Evolutionary conservation across 2,888 invertebrate species (phyloP).

Genomic region (Cheiracanthium punctorium): DNA sequence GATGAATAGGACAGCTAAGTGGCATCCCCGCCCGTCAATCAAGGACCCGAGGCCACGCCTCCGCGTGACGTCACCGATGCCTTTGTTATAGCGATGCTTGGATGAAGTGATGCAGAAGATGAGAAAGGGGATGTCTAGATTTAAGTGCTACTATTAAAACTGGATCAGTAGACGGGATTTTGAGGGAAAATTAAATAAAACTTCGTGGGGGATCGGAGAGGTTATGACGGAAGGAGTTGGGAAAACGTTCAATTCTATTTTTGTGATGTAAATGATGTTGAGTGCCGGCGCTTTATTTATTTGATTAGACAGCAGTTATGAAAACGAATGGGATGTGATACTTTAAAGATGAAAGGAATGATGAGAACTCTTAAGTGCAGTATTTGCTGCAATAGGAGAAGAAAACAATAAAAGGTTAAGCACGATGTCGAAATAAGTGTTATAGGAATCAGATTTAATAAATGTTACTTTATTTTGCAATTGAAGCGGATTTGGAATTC

Average conservation of each 20-base stretch:
- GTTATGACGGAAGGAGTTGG: background rate
- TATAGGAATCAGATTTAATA: too few species aligned
- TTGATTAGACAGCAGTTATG: too few species aligned
- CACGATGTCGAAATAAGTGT: too few species aligned
- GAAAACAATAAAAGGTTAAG: too few species aligned
- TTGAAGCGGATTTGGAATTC: too few species aligned
- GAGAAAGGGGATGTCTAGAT: slow-evolving; percentile 6
- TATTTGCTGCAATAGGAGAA: too few species aligned
- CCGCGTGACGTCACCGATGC: slow-evolving; percentile 51
- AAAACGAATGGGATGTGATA: too few species aligned
- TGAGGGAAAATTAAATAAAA: background rate
- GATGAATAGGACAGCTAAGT: slow-evolving; percentile 70
- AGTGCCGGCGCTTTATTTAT: too few species aligned
- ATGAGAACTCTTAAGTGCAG: too few species aligned
- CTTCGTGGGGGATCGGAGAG: background rate
- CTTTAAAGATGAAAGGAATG: too few species aligned
- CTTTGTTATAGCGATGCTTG: slow-evolving; percentile 9
- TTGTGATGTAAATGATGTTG: too few species aligned
- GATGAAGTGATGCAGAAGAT: slow-evolving; percentile 13
- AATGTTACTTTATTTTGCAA: too few species aligned
- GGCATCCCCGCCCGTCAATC: slow-evolving; percentile 64
- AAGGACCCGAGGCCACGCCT: slow-evolving; percentile 19
- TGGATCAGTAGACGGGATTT: background rate
- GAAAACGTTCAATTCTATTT: background rate
- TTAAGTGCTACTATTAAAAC: slow-evolving; percentile 10